Evolutionary conservation across 92 coral and sea anemone species (phyloP).

Genomic region (Epizoanthus stellaris): DNA sequence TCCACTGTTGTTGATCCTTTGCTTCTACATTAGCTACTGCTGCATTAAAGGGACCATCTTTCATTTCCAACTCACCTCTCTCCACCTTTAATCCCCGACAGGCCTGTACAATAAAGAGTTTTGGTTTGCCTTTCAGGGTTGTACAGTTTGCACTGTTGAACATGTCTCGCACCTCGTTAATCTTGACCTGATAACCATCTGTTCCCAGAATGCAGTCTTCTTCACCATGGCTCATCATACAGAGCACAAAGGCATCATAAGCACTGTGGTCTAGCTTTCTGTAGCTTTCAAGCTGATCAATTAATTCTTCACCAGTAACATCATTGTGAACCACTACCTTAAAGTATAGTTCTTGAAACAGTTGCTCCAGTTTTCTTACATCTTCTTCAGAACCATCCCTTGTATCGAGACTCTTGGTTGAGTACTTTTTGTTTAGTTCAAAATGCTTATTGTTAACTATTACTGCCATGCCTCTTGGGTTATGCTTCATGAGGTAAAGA

Average conservation of each 20-base stretch:
- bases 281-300: neutral
- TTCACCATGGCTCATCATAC: slow-evolving; percentile 48
- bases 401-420: neutral
- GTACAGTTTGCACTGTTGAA: slow-evolving; percentile 2
- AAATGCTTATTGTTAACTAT: slow-evolving; percentile 43
- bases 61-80: neutral
- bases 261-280: slow-evolving; percentile 7
- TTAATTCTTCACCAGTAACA: neutral
- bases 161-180: slow-evolving; percentile 5
- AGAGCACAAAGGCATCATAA: slow-evolving; percentile 31
- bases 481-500: slow-evolving; percentile 40
- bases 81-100: slow-evolving; percentile 28
- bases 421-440: neutral
- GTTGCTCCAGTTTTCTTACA: slow-evolving; percentile 7
- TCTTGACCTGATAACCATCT: slow-evolving; percentile 5
- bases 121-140: slow-evolving; percentile 24
- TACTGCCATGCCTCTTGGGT: slow-evolving; percentile 47
- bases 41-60: slow-evolving; percentile 14
- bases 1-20: slow-evolving; percentile 3
- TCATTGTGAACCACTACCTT: slow-evolving; percentile 11
- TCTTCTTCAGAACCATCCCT: slow-evolving; percentile 48
- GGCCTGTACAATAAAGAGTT: slow-evolving; percentile 27
- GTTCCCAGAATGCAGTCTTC: slow-evolving; percentile 23
- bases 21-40: neutral
- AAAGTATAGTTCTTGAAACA: slow-evolving; percentile 30